A percentile compares a stretch with the other conserved stretches of the same genome.
These are phyloP conservation scores for Iphiclides podalirius DNA, from an alignment of 2,888 invertebrate species.

Conservation along the genomic window DNA sequence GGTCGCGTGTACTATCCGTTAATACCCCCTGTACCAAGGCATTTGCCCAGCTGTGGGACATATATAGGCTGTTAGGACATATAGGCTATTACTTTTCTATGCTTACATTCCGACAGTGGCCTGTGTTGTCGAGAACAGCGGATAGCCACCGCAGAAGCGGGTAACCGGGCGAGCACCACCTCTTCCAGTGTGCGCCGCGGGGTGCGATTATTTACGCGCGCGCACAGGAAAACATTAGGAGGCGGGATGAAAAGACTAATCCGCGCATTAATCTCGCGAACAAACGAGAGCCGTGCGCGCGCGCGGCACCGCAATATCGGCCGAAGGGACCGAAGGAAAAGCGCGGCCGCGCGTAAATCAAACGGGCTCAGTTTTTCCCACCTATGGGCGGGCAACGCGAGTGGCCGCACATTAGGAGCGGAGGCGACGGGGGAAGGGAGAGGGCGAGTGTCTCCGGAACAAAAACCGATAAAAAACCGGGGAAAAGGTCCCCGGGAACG, in stretches of 20 bases:
- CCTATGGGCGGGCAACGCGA: constrained; percentile 53
- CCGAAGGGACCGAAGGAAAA: neutral
- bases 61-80: too few relatives aligned
- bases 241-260: constrained; percentile 1
- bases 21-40: too few relatives aligned
- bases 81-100: too few relatives aligned
- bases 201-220: too few relatives aligned
- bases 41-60: too few relatives aligned
- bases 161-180: too few relatives aligned
- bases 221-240: constrained; percentile 13
- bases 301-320: neutral
- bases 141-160: too few relatives aligned
- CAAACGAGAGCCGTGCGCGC: too few relatives aligned
- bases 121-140: too few relatives aligned
- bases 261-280: neutral
- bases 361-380: constrained; percentile 56
- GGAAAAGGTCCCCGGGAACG: constrained; percentile 75
- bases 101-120: too few relatives aligned
- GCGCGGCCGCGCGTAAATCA: neutral
- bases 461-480: constrained; percentile 75
- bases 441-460: constrained; percentile 71
- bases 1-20: too few relatives aligned
- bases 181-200: too few relatives aligned
- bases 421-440: constrained; percentile 62
- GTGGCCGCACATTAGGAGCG: constrained; percentile 65